A percentile compares a stretch with the other conserved stretches of the same genome.
phyloP scores from a whole-genome alignment of 2,797 vertebrate species.

The Phrynocephalus vlangalii region DNA sequence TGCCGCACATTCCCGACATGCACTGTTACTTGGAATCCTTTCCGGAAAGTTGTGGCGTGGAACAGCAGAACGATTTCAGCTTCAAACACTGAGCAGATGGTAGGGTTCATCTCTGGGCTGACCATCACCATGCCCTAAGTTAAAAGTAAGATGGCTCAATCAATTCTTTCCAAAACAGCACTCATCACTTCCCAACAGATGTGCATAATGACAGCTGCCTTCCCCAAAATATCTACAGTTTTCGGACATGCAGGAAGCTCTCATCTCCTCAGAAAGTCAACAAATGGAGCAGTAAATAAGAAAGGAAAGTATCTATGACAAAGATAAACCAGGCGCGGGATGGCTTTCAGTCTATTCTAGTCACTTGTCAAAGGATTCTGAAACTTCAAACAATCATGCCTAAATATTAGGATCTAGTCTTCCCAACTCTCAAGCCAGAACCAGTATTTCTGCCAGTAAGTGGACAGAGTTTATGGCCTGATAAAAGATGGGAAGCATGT shows the following conservation, averaged over 20 bases:
- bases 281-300: background rate
- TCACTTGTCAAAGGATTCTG: background rate
- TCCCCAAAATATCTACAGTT: background rate
- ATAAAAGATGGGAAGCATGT: background rate
- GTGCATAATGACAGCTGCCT: background rate
- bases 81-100: conserved; percentile 96
- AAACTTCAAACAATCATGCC: background rate
- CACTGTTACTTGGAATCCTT: conserved; percentile 97
- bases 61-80: conserved; percentile 96
- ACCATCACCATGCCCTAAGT: conserved; percentile 98
- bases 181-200: conserved; percentile 27
- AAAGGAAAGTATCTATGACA: background rate
- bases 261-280: background rate
- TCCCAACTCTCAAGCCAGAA: background rate
- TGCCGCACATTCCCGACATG: conserved; percentile 96
- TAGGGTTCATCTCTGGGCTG: conserved; percentile 97
- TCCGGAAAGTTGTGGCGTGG: conserved; percentile 95
- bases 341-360: background rate
- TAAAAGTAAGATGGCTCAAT: conserved; percentile 29
- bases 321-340: background rate
- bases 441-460: background rate
- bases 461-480: background rate
- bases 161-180: conserved; percentile 27
- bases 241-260: background rate
- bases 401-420: background rate